Conservation (phyloP, 2,797 vertebrate species). For the Nannoperca obscura region DNA sequence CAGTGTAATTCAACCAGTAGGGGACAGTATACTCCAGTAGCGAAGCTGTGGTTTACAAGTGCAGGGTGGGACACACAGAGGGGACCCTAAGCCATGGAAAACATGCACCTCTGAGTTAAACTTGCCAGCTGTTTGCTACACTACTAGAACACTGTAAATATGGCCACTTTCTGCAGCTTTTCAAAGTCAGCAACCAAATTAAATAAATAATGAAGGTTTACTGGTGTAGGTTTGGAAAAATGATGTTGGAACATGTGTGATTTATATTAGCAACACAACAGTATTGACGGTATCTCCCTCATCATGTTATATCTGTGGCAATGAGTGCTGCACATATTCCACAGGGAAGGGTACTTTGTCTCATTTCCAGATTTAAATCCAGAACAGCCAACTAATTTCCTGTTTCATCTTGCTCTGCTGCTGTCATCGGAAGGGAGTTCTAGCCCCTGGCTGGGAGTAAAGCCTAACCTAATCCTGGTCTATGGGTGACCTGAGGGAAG, state of each 20-base stretch:
- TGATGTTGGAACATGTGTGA: not conserved
- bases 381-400: slow-evolving; percentile 56
- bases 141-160: not conserved
- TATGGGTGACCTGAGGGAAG: slow-evolving; percentile 53
- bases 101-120: slow-evolving; percentile 42
- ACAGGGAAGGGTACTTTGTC: slow-evolving; percentile 18
- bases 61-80: slow-evolving; percentile 36
- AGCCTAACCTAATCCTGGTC: slow-evolving; percentile 54
- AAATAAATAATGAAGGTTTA: not conserved
- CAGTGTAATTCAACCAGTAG: slow-evolving; percentile 55
- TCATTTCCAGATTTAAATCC: slow-evolving; percentile 56
- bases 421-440: slow-evolving; percentile 47
- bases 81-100: slow-evolving; percentile 53
- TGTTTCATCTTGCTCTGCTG: slow-evolving; percentile 46
- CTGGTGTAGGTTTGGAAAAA: not conserved
- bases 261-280: not conserved
- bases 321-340: not conserved
- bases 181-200: not conserved
- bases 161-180: not conserved
- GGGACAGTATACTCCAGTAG: slow-evolving; percentile 63
- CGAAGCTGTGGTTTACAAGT: not conserved
- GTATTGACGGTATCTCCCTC: not conserved
- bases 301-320: slow-evolving; percentile 12
- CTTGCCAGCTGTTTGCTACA: slow-evolving; percentile 52
- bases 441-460: slow-evolving; percentile 43